Evolutionary conservation across 1,140 invertebrate species (phyloP), one percentile per base, ranked within the genome.

Genomic region (Bombus confusus): DNA sequence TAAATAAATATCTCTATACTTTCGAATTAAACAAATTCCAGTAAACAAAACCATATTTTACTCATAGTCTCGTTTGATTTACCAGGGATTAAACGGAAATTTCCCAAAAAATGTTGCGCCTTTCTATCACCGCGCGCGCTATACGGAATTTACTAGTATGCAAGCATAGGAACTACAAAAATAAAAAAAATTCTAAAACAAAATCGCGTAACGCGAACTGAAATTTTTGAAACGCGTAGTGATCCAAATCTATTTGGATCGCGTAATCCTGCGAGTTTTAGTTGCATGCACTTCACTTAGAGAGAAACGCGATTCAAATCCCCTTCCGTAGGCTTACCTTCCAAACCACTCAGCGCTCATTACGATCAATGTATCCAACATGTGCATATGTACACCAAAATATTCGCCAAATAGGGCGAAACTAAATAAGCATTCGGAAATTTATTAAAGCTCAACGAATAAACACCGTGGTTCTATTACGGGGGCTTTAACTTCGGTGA

Each of bases 31-130:
- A 41, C 39, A 72, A 72, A 72, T 39, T 72, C 4, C 28, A 41
- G 41, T 43, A 43, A 43, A 73, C 41, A 73, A 73, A 73, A 47
- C 43, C 28, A 47, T 73, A 73, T 73, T 73, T 73, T 73, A 43
- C 8, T 31, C 28, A 37, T 9, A n/a, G 13, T 10, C 39, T 28
- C n/a, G 71, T 43, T 73, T 73, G 71, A 73, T 73, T 43, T n/a
- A 47, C 25, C 71, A 43, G 1, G 41, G n/a, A 73, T 73, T 73
- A 73, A 73, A 47, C 8, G 6, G 28, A n/a, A 22, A 72, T 72
- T 43, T 73, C 25, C 15, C 13, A 31, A 72, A 41, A 43, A 43
- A n/a, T 31, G n/a, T 41, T 28, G 25, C 39, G 25, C 41, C 10
- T 15, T 8, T 2, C 69, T 4, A 72, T 72, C 37, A 39, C 69